Evolutionary conservation across 2,888 invertebrate genomes (phyloP), one percentile per base, ranked within the genome.

Genomic region (Elysia crispata): DNA sequence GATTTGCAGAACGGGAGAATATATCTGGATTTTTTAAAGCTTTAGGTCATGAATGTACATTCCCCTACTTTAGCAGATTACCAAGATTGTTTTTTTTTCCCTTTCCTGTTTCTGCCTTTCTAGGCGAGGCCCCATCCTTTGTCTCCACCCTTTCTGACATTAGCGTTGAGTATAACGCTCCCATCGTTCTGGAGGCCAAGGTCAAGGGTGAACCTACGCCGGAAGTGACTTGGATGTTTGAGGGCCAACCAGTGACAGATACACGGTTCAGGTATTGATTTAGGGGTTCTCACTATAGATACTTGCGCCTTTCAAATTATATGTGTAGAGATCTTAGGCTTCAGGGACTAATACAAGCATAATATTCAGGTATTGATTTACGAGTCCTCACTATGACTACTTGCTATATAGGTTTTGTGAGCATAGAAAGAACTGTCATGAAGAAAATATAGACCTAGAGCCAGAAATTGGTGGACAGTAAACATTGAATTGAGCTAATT

Each of bases 41-140:
- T 41, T n/a, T n/a, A 41, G 3, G 41, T 41, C 11, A 41, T 6
- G 41, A 11, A 6, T 41, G 41, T 41, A 6, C 11, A n/a, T 41
- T 6, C 5, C 11, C 41, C 11, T 11, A 41, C 3, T 41, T 41
- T 6, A 41, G 11, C 5, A 41, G 3, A 25, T 6, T 67, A 30
- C 3, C 8, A 23, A 67, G 18, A 67, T 5, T 23, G 18, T 13
- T 20, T 20, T 60, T 66, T 77, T 18, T 76, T 28, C 8, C 18
- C n/a, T 18, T 69, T 11, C 74, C 23, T 76, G 6, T 70, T 64
- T 64, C 41, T 41, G 41, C 11, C n/a, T 41, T 15, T 72, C 49
- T 76, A 89, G 90, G 88, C 41, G 88, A 88, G 78, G 88, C 89
- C 20, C 90, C 90, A 77, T 85, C 87, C 49, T 89, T 90, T 82